Evolutionary conservation across 2,797 vertebrate species (phyloP), one percentile per base, ranked within the genome.

Genomic region (Alca torda): DNA sequence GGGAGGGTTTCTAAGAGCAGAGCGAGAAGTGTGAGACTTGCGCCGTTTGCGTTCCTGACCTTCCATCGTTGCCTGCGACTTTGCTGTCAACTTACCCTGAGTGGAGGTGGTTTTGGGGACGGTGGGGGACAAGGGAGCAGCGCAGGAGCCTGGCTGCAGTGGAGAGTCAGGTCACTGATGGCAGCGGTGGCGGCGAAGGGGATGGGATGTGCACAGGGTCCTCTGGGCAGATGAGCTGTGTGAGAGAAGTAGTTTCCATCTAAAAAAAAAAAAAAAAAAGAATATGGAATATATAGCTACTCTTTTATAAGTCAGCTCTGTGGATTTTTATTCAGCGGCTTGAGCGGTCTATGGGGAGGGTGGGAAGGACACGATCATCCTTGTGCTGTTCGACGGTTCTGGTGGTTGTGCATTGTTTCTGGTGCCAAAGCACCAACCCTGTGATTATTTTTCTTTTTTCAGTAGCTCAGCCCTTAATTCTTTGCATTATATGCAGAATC

Each of bases 141-240:
- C 7, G 2, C 17, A 17, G 73, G 74, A 67, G 21, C 17, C 57
- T 59, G 81, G 30, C 39, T 35, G 46, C 0, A 0, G 39, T 16
- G 24, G 39, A 17, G 35, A 25, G 51, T 37, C 25, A 15, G 37
- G 26, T 68, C 12, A 1, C 1, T 19, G 7, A 33, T 28, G 65
- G 53, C 50, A 51, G 30, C 3, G 1, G 11, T 3, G 9, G 24
- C 8, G 16, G 69, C 13, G 12, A 28, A 65, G 37, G 51, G 79
- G 26, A 24, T 73, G 69, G 41, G 33, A 31, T 0, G 0, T n/a
- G n/a, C 1, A 0, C 0, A 0, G 59, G n/a, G 17, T 59, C 50
- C 11, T 78, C 46, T 56, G 45, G 28, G 31, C 3, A 2, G 11
- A 45, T 64, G 33, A 85, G 20, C 78, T 80, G 23, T 16, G 19